phyloP scores from a whole-genome alignment of 2,888 invertebrate species.

The Muschampia plurimacula region DNA sequence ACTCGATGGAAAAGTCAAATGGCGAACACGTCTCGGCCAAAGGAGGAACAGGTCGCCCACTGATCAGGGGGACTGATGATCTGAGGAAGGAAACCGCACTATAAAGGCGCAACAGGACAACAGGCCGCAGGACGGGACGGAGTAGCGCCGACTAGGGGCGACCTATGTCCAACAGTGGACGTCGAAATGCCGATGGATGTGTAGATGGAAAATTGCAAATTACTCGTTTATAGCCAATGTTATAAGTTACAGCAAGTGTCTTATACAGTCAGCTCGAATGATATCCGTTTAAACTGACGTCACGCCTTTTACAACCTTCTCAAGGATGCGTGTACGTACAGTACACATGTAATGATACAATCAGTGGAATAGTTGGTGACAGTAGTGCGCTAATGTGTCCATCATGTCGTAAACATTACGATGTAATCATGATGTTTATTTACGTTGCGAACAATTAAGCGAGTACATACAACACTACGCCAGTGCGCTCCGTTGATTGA shows the following conservation, averaged over 20 bases:
- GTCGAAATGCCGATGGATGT: too few relatives aligned
- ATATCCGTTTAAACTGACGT: constrained; percentile 1
- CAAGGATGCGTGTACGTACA: constrained; percentile 36
- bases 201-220: too few relatives aligned
- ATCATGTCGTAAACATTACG: constrained; percentile 40
- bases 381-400: constrained; percentile 43
- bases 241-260: background rate
- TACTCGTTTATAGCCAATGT: background rate
- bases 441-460: constrained; percentile 13
- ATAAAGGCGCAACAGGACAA: too few relatives aligned
- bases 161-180: too few relatives aligned
- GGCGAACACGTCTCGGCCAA: too few relatives aligned
- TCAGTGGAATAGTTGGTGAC: constrained; percentile 43
- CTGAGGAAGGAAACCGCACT: too few relatives aligned
- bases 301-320: constrained; percentile 23
- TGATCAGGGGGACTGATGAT: too few relatives aligned
- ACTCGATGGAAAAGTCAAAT: too few relatives aligned
- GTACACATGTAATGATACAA: constrained; percentile 28
- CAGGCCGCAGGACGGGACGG: too few relatives aligned
- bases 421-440: constrained; percentile 40
- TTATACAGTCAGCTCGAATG: background rate
- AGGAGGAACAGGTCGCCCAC: too few relatives aligned
- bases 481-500: constrained; percentile 3
- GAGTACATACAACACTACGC: background rate
- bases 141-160: too few relatives aligned